Evolutionary conservation across 2,113 vertebrate species (phyloP).

Genomic region (Alces alces): DNA sequence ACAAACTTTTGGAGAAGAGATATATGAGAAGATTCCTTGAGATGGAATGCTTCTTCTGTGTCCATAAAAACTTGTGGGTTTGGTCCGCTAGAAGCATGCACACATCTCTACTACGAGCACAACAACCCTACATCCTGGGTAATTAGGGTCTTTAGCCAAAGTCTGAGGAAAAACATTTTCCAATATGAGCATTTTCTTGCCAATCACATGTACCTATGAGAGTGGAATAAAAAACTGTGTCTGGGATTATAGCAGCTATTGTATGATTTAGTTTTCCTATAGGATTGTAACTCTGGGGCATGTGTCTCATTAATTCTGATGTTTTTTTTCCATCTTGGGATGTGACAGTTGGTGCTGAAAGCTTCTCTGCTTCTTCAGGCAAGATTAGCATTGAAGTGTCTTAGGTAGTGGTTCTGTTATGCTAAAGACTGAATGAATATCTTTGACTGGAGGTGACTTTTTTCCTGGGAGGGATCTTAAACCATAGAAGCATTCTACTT

Average conservation of each 20-base stretch:
- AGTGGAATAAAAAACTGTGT: neutral
- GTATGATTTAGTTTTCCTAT: neutral
- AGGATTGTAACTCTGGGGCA: neutral
- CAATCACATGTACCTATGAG: neutral
- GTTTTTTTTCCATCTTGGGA: neutral
- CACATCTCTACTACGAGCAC: neutral
- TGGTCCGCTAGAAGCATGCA: neutral
- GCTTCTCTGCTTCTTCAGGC: neutral
- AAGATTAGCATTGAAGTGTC: neutral
- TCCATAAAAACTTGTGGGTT: neutral
- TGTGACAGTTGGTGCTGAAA: neutral
- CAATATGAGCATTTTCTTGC: neutral
- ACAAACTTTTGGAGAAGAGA: neutral
- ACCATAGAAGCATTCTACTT: neutral
- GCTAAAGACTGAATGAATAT: neutral
- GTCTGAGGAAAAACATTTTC: neutral
- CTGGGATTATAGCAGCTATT: neutral
- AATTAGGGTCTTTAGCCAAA: neutral
- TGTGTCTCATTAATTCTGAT: neutral
- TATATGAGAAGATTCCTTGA: neutral
- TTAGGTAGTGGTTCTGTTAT: neutral
- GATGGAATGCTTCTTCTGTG: neutral
- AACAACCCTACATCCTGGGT: neutral
- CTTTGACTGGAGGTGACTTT: neutral
- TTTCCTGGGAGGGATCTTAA: neutral